These are phyloP conservation scores for Enteromius thamalakanensis DNA, from an alignment of 2,797 vertebrate genomes.

Conservation along the genomic window DNA sequence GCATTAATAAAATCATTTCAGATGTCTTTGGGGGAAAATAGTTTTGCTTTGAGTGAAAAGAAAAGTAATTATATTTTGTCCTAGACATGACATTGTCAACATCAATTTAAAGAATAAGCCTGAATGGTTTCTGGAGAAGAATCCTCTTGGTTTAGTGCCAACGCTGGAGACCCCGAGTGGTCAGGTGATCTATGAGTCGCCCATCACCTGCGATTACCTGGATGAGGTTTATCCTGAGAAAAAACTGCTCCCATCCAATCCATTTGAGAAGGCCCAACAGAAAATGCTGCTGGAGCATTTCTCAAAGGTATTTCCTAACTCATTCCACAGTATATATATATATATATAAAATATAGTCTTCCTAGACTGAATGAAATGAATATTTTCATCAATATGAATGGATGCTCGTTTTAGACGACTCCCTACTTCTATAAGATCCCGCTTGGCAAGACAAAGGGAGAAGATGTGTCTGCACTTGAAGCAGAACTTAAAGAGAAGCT, in stretches of 20 bases:
- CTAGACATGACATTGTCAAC: slow-evolving; percentile 87
- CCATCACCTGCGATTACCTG: slow-evolving; percentile 90
- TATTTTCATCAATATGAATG: not conserved
- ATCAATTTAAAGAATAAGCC: slow-evolving; percentile 90
- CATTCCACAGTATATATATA: not conserved
- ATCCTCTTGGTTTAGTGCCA: slow-evolving; percentile 86
- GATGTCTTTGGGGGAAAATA: not conserved
- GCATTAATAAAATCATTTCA: not conserved
- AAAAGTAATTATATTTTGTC: not conserved
- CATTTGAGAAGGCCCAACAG: slow-evolving; percentile 86
- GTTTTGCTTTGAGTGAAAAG: not conserved
- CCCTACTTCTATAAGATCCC: slow-evolving; percentile 78
- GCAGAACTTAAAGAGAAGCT: slow-evolving; percentile 80
- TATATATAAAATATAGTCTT: not conserved
- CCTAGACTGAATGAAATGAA: not conserved
- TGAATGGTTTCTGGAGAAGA: slow-evolving; percentile 88
- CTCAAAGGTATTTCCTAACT: slow-evolving; percentile 78
- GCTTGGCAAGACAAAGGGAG: slow-evolving; percentile 66
- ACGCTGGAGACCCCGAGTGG: slow-evolving; percentile 84
- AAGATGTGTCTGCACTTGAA: slow-evolving; percentile 75
- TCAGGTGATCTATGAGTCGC: slow-evolving; percentile 89
- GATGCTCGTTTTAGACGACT: slow-evolving; percentile 71
- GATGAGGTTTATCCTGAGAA: slow-evolving; percentile 86
- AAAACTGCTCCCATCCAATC: slow-evolving; percentile 83
- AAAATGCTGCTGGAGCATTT: slow-evolving; percentile 90